Evolutionary conservation across 2,797 vertebrate genomes (phyloP).

Genomic region (Lophura swinhoii): DNA sequence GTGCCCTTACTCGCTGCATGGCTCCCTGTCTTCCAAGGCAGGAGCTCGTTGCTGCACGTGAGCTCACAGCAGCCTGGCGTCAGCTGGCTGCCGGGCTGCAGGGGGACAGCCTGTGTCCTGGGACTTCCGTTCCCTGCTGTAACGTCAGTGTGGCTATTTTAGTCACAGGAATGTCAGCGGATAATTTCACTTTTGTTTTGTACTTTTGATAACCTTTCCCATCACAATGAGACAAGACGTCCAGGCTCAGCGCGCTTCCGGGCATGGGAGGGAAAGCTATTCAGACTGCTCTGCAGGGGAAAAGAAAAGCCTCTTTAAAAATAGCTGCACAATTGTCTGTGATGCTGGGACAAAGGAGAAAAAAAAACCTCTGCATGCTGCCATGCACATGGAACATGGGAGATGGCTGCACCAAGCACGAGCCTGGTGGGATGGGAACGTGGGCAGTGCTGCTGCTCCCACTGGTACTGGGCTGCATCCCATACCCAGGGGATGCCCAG

Average conservation of each 20-base stretch:
- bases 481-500: not conserved
- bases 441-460: not conserved
- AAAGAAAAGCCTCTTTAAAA: slow-evolving; percentile 58
- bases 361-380: not conserved
- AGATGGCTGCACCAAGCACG: not conserved
- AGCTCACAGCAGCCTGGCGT: not conserved
- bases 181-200: slow-evolving; percentile 77
- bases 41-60: not conserved
- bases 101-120: not conserved
- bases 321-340: slow-evolving; percentile 53
- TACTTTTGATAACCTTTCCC: slow-evolving; percentile 66
- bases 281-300: slow-evolving; percentile 30
- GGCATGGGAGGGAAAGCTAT: slow-evolving; percentile 31
- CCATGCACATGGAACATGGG: accelerated
- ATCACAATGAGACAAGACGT: slow-evolving; percentile 68
- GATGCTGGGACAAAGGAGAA: slow-evolving; percentile 39
- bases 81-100: not conserved
- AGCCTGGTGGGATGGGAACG: not conserved
- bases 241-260: not conserved
- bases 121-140: slow-evolving; percentile 54
- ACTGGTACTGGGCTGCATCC: not conserved
- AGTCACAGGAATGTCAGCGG: slow-evolving; percentile 61
- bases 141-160: slow-evolving; percentile 60
- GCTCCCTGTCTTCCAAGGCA: not conserved
- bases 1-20: not conserved